Evolutionary conservation across 2,888 invertebrate genomes (phyloP), one percentile per base, ranked within the genome.

Genomic region (Drosophila fulvimacula): DNA sequence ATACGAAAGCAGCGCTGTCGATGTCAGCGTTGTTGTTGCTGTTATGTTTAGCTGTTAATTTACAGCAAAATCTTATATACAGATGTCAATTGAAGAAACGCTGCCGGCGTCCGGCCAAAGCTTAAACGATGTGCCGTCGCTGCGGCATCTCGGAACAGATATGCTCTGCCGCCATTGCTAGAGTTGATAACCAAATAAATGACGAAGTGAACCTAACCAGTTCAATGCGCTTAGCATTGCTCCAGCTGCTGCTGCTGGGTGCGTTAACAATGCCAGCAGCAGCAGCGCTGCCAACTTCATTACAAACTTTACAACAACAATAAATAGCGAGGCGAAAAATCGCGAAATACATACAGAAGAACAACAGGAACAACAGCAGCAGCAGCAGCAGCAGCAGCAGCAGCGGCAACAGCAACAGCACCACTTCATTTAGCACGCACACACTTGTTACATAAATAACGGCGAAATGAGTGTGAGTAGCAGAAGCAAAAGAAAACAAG

Each of bases 391-490:
- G 11, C 48, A 42, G 6, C n/a, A 38, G 15, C 38, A 30, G n/a
- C 17, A 42, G 1, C 38, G 36, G 19, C 15, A 24, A 32, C 32
- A 41, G 46, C 57, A 11, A 46, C 75, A 60, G 46, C 68, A 63
- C 80, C 81, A 81, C 76, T 82, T 82, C 69, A 79, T 85, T 85
- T 85, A 79, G 79, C 71, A 79, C 82, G 73, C 85, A 85, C 88
- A 90, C 89, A 89, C 89, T 90, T 89, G 90, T 89, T 89, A 89
- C 90, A 89, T 89, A 89, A 89, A 90, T 89, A 90, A 89, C 89
- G 84, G 89, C 84, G 73, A 86, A 88, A 75, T 73, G 81, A 83
- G 84, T 86, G 79, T 86, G 83, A 81, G 73, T 68, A 69, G 76
- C 79, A 64, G 68, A 62, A 59, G 41, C 39, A 61, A 74, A 73